Conservation (phyloP, 2,113 vertebrate genomes). For the Chaetorhynchus papuensis region DNA sequence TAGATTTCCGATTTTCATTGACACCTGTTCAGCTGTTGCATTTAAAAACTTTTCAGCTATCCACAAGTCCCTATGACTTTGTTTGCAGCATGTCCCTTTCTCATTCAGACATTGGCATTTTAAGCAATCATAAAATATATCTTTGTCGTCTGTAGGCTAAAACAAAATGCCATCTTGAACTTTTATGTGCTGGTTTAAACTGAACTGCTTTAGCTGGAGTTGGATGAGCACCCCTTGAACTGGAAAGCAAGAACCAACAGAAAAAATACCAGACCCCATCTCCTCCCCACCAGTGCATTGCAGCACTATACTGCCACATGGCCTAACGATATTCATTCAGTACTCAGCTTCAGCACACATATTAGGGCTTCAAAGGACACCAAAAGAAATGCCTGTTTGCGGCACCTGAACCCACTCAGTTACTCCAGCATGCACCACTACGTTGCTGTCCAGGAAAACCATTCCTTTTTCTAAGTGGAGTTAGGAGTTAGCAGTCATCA, state of each 20-base stretch:
- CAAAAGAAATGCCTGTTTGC: background rate
- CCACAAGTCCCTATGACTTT: background rate
- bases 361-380: background rate
- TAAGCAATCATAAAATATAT: background rate
- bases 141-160: background rate
- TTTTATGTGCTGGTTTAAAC: background rate
- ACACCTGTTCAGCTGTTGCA: background rate
- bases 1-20: background rate
- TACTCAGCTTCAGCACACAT: background rate
- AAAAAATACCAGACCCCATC: background rate
- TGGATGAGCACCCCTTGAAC: background rate
- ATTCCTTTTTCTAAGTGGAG: background rate
- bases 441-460: accelerated
- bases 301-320: background rate
- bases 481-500: background rate
- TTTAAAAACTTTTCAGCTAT: background rate
- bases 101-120: background rate
- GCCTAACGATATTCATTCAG: background rate
- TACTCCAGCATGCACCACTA: accelerated
- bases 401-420: background rate
- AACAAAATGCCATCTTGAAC: background rate
- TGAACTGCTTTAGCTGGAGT: background rate
- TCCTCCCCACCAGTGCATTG: background rate
- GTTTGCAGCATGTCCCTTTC: background rate
- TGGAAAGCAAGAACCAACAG: background rate